Evolutionary conservation across 2,888 invertebrate species (phyloP).

Genomic region (Masnerella sp.): DNA sequence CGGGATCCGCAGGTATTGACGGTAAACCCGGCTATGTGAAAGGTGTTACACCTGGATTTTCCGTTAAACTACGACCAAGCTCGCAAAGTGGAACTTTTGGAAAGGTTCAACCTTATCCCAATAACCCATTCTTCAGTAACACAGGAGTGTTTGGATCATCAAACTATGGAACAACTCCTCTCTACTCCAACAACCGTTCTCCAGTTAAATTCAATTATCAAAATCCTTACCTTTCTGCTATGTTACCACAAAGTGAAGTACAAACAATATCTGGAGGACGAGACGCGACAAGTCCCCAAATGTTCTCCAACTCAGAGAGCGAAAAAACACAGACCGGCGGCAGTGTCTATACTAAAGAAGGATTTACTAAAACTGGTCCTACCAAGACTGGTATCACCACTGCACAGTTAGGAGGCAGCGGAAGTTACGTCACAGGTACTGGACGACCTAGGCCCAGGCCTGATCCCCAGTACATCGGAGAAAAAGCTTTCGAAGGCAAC

Average conservation of each 20-base stretch:
- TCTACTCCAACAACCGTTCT: constrained; percentile 18
- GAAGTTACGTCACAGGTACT: constrained; percentile 70
- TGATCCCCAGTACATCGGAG: constrained; percentile 70
- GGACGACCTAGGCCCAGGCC: constrained; percentile 62
- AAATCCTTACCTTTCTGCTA: constrained; percentile 18
- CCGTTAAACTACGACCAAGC: constrained; percentile 21
- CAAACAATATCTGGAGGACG: constrained; percentile 70
- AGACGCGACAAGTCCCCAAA: constrained; percentile 50
- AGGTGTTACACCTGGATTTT: constrained; percentile 12
- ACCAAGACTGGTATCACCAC: constrained; percentile 73
- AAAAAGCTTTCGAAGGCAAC: constrained; percentile 70
- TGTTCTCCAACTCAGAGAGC: constrained; percentile 31
- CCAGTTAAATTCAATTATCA: constrained; percentile 30
- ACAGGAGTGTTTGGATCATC: constrained; percentile 1
- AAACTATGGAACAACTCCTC: constrained; percentile 36
- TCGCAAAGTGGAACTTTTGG: constrained; percentile 7
- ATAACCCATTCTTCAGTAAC: constrained; percentile 12
- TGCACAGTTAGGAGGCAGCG: constrained; percentile 72
- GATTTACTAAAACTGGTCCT: constrained; percentile 74
- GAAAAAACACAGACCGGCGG: constrained; percentile 12
- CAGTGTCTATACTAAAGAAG: constrained; percentile 63
- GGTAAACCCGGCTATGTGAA: constrained; percentile 37
- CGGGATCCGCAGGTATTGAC: too few species aligned
- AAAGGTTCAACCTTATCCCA: constrained; percentile 10
- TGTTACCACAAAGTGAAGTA: constrained; percentile 23